phyloP scores from a whole-genome alignment of 2,113 vertebrate species.

The Ceratotherium simum region DNA sequence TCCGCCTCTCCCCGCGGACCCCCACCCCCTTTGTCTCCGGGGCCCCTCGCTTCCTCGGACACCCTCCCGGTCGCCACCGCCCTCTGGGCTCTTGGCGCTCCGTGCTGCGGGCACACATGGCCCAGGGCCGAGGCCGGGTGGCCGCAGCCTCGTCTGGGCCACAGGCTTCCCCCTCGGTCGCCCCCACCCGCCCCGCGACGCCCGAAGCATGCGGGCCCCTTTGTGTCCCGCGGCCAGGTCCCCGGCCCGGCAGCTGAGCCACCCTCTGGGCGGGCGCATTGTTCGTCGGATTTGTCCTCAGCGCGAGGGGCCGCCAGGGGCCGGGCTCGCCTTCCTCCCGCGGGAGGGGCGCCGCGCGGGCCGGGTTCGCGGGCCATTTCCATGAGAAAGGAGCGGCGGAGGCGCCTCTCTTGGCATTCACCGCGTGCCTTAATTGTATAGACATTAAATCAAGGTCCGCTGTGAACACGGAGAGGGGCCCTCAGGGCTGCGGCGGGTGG shows the following conservation, averaged over 20 bases:
- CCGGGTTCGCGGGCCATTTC: conserved; percentile 83
- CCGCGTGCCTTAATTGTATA: conserved; percentile 99
- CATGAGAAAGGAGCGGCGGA: conserved; percentile 87
- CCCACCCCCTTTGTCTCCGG: conserved; percentile 69
- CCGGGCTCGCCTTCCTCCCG: conserved; percentile 54
- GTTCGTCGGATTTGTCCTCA: conserved; percentile 82
- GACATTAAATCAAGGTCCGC: conserved; percentile 99
- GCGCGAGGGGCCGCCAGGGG: conserved; percentile 76
- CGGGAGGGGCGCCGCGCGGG: conserved; percentile 83
- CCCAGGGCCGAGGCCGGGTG: not conserved
- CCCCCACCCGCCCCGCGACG: conserved; percentile 75
- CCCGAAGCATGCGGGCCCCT: conserved; percentile 76
- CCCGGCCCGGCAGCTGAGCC: conserved; percentile 80
- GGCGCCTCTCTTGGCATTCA: conserved; percentile 97
- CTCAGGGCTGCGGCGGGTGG: conserved; percentile 88
- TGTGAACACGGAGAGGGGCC: conserved; percentile 99
- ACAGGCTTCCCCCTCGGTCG: not conserved
- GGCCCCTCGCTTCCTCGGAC: not conserved
- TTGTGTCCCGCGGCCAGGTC: conserved; percentile 82
- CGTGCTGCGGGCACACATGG: conserved; percentile 68
- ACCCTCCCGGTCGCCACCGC: not conserved
- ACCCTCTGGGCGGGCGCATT: conserved; percentile 82
- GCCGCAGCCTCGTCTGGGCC: not conserved
- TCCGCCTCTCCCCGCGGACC: not conserved
- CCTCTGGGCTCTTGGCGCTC: not conserved